A percentile compares a stretch with the other conserved stretches of the same genome.
Conservation (phyloP, 2,113 vertebrate genomes). For the Protomyctophum bolini region DNA sequence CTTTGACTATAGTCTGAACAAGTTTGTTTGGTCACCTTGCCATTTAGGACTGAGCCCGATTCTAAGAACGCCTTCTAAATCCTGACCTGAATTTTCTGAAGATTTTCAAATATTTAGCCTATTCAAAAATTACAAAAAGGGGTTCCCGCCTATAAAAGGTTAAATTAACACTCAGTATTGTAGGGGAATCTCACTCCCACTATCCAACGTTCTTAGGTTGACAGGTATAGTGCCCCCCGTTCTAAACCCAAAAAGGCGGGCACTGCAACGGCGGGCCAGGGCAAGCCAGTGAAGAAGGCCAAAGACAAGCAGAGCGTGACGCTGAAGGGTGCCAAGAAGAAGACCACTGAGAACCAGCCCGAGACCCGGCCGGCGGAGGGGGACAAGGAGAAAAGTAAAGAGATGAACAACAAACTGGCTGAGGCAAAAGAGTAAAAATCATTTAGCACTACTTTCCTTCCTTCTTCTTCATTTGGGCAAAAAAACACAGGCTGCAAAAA, state of each 20-base stretch:
- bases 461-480: constrained; percentile 59
- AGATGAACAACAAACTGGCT: constrained; percentile 99
- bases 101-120: too few relatives aligned
- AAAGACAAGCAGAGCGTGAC: constrained; percentile 91
- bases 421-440: constrained; percentile 99
- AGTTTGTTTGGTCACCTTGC: too few relatives aligned
- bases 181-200: constrained; percentile 53
- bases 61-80: too few relatives aligned
- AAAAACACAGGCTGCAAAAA: constrained; percentile 88
- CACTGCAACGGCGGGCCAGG: constrained; percentile 81
- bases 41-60: too few relatives aligned
- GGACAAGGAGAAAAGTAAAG: constrained; percentile 96
- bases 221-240: constrained; percentile 86
- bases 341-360: constrained; percentile 78
- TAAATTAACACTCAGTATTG: neutral
- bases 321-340: constrained; percentile 88
- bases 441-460: constrained; percentile 85
- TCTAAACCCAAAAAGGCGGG: constrained; percentile 93
- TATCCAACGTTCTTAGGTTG: constrained; percentile 82
- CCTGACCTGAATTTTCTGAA: too few relatives aligned
- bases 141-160: too few relatives aligned
- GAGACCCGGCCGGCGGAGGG: constrained; percentile 79
- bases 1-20: too few relatives aligned
- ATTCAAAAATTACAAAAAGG: too few relatives aligned
- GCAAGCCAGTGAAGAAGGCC: constrained; percentile 89